phyloP scores from a whole-genome alignment of 2,797 vertebrate species.

The Telmatherina bonti region DNA sequence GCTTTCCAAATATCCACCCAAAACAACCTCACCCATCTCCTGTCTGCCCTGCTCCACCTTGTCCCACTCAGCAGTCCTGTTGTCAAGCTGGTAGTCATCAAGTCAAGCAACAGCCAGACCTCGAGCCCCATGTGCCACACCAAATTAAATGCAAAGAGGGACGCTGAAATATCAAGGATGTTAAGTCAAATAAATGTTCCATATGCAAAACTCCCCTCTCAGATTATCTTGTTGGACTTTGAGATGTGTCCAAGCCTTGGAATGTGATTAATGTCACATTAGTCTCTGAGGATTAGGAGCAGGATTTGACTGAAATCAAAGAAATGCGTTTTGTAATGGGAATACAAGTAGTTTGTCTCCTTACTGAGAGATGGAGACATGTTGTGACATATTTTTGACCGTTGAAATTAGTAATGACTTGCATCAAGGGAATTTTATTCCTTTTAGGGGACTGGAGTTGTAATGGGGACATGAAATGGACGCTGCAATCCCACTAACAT shows the following conservation, averaged over 20 bases:
- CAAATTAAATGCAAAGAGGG: conserved; percentile 8
- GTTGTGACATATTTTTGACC: conserved; percentile 16
- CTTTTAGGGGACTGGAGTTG: background rate
- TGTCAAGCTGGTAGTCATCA: conserved; percentile 23
- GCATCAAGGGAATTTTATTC: background rate
- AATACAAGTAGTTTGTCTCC: conserved; percentile 18
- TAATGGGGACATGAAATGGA: background rate
- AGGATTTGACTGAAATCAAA: conserved; percentile 43
- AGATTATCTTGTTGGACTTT: conserved; percentile 52
- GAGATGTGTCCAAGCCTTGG: conserved; percentile 40
- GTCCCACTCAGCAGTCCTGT: conserved; percentile 10
- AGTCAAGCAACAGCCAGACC: conserved; percentile 8
- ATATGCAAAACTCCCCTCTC: conserved; percentile 32
- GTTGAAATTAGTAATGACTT: conserved; percentile 35
- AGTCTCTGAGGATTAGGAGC: conserved; percentile 47
- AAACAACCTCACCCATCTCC: background rate
- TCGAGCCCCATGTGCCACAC: conserved; percentile 10
- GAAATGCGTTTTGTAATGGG: conserved; percentile 22
- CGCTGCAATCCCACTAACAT: background rate
- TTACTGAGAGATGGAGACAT: conserved; percentile 8
- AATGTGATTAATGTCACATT: conserved; percentile 68
- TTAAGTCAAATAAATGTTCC: conserved; percentile 49
- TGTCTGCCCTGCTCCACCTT: background rate
- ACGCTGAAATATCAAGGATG: conserved; percentile 31
- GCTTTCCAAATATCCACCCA: conserved; percentile 9